Evolutionary conservation across 1,140 invertebrate species (phyloP).

Genomic region (Zaprionus ornatus): DNA sequence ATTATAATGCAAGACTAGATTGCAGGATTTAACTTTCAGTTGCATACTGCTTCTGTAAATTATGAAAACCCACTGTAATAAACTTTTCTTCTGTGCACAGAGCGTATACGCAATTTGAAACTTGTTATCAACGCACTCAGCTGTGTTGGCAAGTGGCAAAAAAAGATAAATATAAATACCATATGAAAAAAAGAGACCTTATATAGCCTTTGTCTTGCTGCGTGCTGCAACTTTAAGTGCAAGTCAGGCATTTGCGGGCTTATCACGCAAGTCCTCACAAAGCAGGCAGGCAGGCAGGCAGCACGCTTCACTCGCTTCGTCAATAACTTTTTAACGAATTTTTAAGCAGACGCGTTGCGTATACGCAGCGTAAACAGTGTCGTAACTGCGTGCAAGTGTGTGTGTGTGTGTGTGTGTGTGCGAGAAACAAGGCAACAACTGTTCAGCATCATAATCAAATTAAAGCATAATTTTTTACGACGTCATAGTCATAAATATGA

Average conservation of each 20-base stretch:
- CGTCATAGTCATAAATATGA: constrained; percentile 79
- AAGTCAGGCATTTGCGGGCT: constrained; percentile 41
- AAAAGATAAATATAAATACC: constrained; percentile 15
- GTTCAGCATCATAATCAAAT: constrained; percentile 72
- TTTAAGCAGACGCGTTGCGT: constrained; percentile 57
- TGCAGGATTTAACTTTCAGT: no score
- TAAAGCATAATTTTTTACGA: constrained; percentile 82
- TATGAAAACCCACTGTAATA: not conserved
- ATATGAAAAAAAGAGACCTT: not conserved
- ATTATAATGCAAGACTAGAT: no score
- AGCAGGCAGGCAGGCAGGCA: constrained; percentile 31
- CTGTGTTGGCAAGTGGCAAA: not conserved
- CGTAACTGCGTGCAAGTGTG: no score
- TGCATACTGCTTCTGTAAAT: no score
- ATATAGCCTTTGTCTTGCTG: not conserved
- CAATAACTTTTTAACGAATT: constrained; percentile 68
- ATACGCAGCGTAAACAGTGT: constrained; percentile 48
- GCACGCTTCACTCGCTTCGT: constrained; percentile 36
- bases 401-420: constrained; percentile 3
- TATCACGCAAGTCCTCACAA: constrained; percentile 27
- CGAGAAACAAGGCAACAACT: constrained; percentile 23
- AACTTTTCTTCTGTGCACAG: not conserved
- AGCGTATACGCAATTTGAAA: not conserved
- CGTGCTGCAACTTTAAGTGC: constrained; percentile 20
- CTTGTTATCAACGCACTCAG: not conserved